Conservation (phyloP, 2,113 vertebrate species). For the Butorides virescens region DNA sequence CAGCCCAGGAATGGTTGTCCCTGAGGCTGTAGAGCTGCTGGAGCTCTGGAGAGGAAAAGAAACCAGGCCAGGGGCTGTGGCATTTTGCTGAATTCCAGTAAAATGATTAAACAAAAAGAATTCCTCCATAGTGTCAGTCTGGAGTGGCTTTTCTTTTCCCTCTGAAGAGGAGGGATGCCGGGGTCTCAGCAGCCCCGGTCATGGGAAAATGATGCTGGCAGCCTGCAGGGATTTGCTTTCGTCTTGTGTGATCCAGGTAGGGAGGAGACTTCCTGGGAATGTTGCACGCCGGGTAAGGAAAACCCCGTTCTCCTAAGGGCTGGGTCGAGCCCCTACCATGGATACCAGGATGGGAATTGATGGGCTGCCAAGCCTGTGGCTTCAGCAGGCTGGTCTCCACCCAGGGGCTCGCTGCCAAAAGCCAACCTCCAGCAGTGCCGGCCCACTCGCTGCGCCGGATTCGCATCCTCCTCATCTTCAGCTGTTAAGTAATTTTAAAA, state of each 20-base stretch:
- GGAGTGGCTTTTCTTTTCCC: background rate
- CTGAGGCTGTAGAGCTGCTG: background rate
- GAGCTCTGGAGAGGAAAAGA: background rate
- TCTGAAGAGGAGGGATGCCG: background rate
- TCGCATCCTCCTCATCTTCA: background rate
- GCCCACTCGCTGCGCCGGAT: accelerated
- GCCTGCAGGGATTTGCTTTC: background rate
- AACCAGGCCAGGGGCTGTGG: background rate
- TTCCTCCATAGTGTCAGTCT: accelerated
- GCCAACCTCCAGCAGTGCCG: background rate
- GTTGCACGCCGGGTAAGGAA: background rate
- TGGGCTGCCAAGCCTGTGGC: background rate
- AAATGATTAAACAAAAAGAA: background rate
- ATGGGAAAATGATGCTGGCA: background rate
- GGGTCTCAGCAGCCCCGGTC: background rate
- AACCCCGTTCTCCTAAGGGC: background rate
- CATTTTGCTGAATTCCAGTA: background rate
- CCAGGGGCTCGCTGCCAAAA: background rate
- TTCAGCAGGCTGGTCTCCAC: background rate
- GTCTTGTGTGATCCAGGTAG: background rate
- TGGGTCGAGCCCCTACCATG: background rate
- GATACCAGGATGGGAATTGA: background rate
- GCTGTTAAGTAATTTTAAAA: background rate
- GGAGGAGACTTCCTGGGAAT: constrained; percentile 17
- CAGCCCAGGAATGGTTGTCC: background rate